Base-by-base conservation (phyloP, 2,888 invertebrate species). In the Meloe dianella region DNA sequence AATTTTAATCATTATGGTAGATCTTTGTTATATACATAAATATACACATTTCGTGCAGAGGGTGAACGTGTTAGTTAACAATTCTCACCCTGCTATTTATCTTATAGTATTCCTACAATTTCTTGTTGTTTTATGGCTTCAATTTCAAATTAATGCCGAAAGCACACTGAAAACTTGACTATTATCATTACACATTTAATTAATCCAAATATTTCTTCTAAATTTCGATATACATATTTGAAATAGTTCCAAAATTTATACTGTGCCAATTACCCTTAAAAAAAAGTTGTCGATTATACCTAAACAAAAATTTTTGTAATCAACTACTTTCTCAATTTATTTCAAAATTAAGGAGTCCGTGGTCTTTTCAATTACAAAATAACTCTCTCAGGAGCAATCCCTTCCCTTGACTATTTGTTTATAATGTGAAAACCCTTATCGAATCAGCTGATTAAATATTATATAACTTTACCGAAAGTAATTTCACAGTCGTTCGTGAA, bases 371-470 rank as follows among this genome's bases (percentile, higher is more conserved):
- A 41, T 41, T 41, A n/a, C 41, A n/a, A 6, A 6, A 41, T 41
- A 41, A 41, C 4, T 41, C 41, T 41, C 41, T 7, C 1, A n/a
- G 17, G 41, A 7, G n/a, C 5, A 41, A 41, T 41, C n/a, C 17
- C 17, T 41, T 17, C 1, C 10, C 41, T 12, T 12, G 12, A 4
- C 4, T 41, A 17, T 41, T 41, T 41, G 17, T 8, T 41, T 8
- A 17, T 41, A 41, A 17, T 17, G 41, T 17, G 10, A 17, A 7
- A 41, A 17, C 41, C 41, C 65, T 66, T 32, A 66, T 70, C 60
- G 38, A 57, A 60, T 64, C 60, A 61, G 57, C 32, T 41, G 65
- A 38, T 67, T 64, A 66, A 71, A 68, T 35, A n/a, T n/a, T n/a
- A n/a, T n/a, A n/a, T n/a, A n/a, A n/a, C n/a, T n/a, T n/a, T n/a